Evolutionary conservation across 2,797 vertebrate genomes (phyloP).

Genomic region (Parotocinclus haroldoi): DNA sequence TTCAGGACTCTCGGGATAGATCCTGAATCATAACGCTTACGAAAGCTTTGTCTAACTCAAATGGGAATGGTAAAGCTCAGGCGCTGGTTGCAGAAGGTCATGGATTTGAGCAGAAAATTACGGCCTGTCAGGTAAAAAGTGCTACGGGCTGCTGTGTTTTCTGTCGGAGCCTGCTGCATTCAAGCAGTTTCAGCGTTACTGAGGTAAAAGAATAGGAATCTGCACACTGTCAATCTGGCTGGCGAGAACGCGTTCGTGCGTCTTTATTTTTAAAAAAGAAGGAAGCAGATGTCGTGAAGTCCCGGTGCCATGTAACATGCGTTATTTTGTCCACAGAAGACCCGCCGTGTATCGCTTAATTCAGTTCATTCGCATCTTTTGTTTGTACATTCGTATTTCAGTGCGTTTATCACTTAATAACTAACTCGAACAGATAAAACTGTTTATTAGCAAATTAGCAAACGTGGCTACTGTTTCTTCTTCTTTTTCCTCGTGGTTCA

Average conservation of each 20-base stretch:
- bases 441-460: too few species aligned
- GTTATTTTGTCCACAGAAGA: neutral
- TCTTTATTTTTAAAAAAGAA: neutral
- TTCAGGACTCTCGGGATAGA: constrained; percentile 34
- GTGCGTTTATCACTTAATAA: too few species aligned
- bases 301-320: too few species aligned
- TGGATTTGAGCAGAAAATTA: constrained; percentile 51
- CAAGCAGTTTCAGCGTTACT: constrained; percentile 33
- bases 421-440: too few species aligned
- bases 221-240: constrained; percentile 6
- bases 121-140: constrained; percentile 46
- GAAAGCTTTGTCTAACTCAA: constrained; percentile 29
- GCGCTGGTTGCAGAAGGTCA: constrained; percentile 34
- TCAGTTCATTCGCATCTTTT: neutral
- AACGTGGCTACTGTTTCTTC: too few species aligned
- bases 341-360: neutral
- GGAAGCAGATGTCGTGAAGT: neutral
- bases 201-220: constrained; percentile 25
- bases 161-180: constrained; percentile 37
- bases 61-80: neutral
- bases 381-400: neutral
- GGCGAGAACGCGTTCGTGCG: neutral
- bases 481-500: too few species aligned
- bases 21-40: constrained; percentile 42
- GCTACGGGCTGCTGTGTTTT: constrained; percentile 43